A percentile compares a stretch with the other conserved stretches of the same genome.
These are phyloP conservation scores for Dermochelys coriacea DNA, from an alignment of 2,797 vertebrate species.

Conservation along the genomic window DNA sequence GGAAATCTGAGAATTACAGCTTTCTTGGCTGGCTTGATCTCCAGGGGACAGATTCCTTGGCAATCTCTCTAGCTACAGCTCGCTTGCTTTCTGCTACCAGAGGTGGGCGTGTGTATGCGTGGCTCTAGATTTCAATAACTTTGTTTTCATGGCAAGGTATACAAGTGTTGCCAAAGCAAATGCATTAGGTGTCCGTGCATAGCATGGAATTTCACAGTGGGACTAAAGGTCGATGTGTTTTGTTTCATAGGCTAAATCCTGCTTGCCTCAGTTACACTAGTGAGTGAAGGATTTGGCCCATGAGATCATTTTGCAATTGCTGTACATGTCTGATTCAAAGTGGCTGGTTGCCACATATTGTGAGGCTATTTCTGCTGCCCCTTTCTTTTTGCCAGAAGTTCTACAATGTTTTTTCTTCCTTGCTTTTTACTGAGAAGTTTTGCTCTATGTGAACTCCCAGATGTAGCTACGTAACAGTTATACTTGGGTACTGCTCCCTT, in stretches of 20 bases:
- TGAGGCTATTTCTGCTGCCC: background rate
- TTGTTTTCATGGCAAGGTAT: background rate
- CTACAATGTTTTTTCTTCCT: background rate
- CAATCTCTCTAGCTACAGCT: background rate
- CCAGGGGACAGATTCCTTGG: background rate
- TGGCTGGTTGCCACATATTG: background rate
- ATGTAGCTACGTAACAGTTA: fast-evolving
- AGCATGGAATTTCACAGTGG: background rate
- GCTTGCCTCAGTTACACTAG: background rate
- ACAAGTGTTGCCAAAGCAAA: fast-evolving
- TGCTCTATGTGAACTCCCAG: background rate
- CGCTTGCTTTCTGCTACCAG: background rate
- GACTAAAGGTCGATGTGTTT: background rate
- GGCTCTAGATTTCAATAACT: background rate
- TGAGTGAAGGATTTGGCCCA: background rate
- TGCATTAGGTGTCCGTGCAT: fast-evolving
- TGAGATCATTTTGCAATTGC: background rate
- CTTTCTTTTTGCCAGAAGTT: background rate
- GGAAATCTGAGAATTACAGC: background rate
- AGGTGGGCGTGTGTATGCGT: fast-evolving
- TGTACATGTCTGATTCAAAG: background rate
- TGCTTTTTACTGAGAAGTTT: background rate
- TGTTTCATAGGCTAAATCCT: background rate
- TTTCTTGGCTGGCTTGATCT: background rate
- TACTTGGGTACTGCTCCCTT: fast-evolving